Conservation (phyloP, 2,113 vertebrate species). For the Abramis brama region DNA sequence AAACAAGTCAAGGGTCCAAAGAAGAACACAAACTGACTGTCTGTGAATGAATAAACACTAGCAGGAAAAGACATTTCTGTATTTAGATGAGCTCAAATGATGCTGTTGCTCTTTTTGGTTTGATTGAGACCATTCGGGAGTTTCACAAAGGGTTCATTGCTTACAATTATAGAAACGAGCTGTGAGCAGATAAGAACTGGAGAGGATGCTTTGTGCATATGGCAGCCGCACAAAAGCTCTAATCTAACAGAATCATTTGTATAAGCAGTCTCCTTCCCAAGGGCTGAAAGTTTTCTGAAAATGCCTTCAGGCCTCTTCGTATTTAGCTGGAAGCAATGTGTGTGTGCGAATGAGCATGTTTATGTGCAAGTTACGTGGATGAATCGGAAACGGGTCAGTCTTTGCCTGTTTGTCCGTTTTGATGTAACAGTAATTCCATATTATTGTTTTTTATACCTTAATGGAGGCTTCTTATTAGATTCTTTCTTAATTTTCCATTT, state of each 20-base stretch:
- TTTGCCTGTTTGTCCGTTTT: slow-evolving; percentile 18
- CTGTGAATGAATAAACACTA: slow-evolving; percentile 28
- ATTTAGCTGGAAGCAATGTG: slow-evolving; percentile 41
- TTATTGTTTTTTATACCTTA: not conserved
- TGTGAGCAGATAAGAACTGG: slow-evolving; percentile 41
- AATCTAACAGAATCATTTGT: slow-evolving; percentile 55
- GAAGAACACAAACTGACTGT: slow-evolving; percentile 21
- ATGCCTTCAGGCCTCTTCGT: slow-evolving; percentile 44
- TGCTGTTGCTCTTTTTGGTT: slow-evolving; percentile 52
- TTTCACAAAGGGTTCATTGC: slow-evolving; percentile 31
- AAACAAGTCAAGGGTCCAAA: slow-evolving; percentile 41
- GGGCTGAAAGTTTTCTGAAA: slow-evolving; percentile 44
- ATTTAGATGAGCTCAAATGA: slow-evolving; percentile 39
- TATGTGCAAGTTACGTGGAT: not conserved
- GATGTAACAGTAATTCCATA: not conserved
- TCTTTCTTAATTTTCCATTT: not conserved
- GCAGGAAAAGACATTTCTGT: slow-evolving; percentile 2
- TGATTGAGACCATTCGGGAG: slow-evolving; percentile 46
- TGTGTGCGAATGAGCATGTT: slow-evolving; percentile 9
- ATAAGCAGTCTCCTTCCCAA: slow-evolving; percentile 29
- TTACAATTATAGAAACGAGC: slow-evolving; percentile 51
- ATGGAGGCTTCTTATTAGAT: not conserved
- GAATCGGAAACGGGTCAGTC: slow-evolving; percentile 5
- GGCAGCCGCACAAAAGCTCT: slow-evolving; percentile 37
- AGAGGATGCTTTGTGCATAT: slow-evolving; percentile 27